phyloP scores from a whole-genome alignment of 2,797 vertebrate genomes.

The Clarias pachynema region DNA sequence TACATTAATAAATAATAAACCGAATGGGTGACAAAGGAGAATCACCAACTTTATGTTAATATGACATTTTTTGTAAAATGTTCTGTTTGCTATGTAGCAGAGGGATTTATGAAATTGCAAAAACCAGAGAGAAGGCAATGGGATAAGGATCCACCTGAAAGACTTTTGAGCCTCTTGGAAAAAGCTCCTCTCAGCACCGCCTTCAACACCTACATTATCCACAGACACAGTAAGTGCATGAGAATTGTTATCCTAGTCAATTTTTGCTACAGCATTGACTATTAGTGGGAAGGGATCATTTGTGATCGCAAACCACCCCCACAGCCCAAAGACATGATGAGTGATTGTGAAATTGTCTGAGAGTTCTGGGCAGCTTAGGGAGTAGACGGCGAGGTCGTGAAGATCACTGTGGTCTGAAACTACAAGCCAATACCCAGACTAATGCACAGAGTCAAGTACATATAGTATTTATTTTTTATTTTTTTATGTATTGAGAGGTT shows the following conservation, averaged over 20 bases:
- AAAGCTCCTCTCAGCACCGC: constrained; percentile 80
- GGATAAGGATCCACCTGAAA: constrained; percentile 78
- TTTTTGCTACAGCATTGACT: neutral
- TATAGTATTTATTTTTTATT: neutral
- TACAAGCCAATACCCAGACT: neutral
- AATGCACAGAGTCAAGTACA: neutral
- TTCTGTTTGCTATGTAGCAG: constrained; percentile 43
- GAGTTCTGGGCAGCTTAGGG: neutral
- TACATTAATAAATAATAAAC: neutral
- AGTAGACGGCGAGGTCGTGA: neutral
- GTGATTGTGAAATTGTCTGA: neutral
- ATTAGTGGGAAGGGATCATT: neutral
- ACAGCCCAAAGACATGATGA: neutral
- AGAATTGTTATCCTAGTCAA: neutral
- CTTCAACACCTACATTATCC: constrained; percentile 87
- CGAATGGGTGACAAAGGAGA: neutral
- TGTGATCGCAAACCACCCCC: neutral
- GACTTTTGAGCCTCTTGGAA: constrained; percentile 81
- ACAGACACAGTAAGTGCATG: constrained; percentile 74
- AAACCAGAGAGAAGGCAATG: constrained; percentile 76
- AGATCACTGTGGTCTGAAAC: neutral
- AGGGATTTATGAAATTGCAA: constrained; percentile 53
- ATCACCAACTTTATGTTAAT: neutral
- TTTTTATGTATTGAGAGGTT: neutral
- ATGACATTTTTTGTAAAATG: neutral